These are phyloP conservation scores for Lamellibrachia columna DNA, from an alignment of 2,888 invertebrate species.

Conservation along the genomic window DNA sequence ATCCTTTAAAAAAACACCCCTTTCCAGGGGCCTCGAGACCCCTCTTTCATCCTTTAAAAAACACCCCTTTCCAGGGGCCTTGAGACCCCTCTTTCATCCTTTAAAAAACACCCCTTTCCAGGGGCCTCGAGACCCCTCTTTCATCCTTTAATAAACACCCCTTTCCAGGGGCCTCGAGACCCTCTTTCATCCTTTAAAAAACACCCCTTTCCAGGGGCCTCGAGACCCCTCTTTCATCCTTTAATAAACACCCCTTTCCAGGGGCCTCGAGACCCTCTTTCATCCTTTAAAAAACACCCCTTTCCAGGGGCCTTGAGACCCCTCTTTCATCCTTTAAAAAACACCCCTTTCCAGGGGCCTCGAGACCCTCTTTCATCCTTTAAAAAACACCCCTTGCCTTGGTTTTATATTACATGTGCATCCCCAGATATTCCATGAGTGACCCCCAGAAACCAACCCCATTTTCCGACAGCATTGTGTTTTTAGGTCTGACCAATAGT, in stretches of 20 bases:
- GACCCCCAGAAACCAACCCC: neutral
- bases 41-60: neutral
- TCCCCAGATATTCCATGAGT: too few relatives aligned
- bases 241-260: neutral
- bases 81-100: neutral
- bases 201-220: too few relatives aligned
- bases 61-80: too few relatives aligned
- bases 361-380: neutral
- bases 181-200: neutral
- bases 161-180: too few relatives aligned
- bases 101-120: neutral
- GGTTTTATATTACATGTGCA: neutral
- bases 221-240: neutral
- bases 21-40: too few relatives aligned
- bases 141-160: neutral
- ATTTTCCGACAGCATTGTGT: conserved; percentile 42
- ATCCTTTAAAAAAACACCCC: neutral
- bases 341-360: too few relatives aligned
- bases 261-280: neutral
- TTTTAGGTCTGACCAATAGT: neutral
- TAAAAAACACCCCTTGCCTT: neutral
- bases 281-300: neutral
- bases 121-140: neutral
- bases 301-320: too few relatives aligned
- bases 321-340: neutral